Base-by-base conservation (phyloP, 2,888 invertebrate species). In the Eristalinus aeneus region DNA sequence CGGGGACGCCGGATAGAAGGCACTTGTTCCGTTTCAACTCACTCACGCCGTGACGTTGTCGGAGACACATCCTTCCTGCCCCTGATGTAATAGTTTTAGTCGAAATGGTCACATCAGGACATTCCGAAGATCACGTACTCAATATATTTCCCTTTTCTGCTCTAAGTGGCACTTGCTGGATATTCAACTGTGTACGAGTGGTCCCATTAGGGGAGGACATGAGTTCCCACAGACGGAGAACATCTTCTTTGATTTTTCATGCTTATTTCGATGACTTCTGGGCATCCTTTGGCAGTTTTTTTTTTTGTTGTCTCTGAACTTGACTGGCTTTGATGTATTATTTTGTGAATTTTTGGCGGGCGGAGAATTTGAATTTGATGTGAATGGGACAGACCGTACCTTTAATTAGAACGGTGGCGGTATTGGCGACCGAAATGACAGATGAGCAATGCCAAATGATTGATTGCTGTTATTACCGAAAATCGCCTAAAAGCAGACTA, bases 71-170 rank as follows among this genome's bases (percentile, higher is more conserved):
- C 79, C 73, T 77, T 73, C 31, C 16, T 61, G 68, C 22, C 20
- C 10, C 56, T 8, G 22, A 86, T 86, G 86, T 86, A 86, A 86
- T 86, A 82, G 69, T 78, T 78, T 86, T 74, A 74, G 58, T 56
- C 91, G 91, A 91, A 92, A 92, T 89, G 91, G 90, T 92, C 91
- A 92, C 92, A 92, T 92, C 90, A 90, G 92, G 92, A 91, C 91
- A 91, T 91, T 89, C 90, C 91, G 90, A 90, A 91, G 91, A 92
- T 92, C 92, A 92, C 92, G 92, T 92, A 92, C 91, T 91, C 92
- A 92, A 92, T 92, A 92, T 92, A 92, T 92, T 82, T 86, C 86
- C 86, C 82, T 82, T 86, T 86, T 86, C 86, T 86, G 82, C 86
- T 86, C 82, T 86, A 86, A 86, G 86, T 86, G 86, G 82, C 86